A percentile compares a stretch with the other conserved stretches of the same genome.
phyloP scores from a whole-genome alignment of 37 sponge, comb jelly and placozoan species.

The Ephydatia muelleri region DNA sequence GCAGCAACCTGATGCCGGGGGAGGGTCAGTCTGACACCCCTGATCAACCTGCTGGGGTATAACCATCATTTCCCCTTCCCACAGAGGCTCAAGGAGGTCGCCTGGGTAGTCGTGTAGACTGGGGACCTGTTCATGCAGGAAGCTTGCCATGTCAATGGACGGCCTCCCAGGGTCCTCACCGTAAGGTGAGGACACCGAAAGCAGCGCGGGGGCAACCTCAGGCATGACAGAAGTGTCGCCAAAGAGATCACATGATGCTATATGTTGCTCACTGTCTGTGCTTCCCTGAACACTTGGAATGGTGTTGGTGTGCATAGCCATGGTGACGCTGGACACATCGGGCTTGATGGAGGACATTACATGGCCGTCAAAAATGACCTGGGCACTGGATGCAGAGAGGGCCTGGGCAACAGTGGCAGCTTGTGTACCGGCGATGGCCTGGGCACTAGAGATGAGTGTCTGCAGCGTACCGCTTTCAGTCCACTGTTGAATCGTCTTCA shows the following conservation, averaged over 20 bases:
- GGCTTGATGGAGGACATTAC: neutral
- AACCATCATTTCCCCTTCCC: neutral
- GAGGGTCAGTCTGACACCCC: neutral
- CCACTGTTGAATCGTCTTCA: constrained; percentile 31
- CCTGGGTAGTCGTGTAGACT: neutral
- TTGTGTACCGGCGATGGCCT: neutral
- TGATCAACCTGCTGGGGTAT: neutral
- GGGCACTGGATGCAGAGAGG: neutral
- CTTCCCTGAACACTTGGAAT: neutral
- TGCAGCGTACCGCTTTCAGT: constrained; percentile 6
- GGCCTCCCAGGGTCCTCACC: neutral
- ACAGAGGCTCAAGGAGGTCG: neutral
- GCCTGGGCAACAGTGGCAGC: neutral
- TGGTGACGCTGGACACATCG: neutral
- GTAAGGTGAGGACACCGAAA: neutral
- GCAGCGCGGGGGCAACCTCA: neutral
- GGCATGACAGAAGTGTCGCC: neutral
- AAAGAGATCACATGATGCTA: neutral
- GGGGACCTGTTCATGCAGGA: neutral
- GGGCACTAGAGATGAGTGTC: neutral
- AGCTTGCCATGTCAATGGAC: neutral
- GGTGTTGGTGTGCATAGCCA: neutral
- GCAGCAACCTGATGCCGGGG: neutral
- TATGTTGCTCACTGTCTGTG: neutral
- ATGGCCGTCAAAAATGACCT: neutral